Evolutionary conservation across 2,888 invertebrate species (phyloP).

Genomic region (Mermis nigrescens): DNA sequence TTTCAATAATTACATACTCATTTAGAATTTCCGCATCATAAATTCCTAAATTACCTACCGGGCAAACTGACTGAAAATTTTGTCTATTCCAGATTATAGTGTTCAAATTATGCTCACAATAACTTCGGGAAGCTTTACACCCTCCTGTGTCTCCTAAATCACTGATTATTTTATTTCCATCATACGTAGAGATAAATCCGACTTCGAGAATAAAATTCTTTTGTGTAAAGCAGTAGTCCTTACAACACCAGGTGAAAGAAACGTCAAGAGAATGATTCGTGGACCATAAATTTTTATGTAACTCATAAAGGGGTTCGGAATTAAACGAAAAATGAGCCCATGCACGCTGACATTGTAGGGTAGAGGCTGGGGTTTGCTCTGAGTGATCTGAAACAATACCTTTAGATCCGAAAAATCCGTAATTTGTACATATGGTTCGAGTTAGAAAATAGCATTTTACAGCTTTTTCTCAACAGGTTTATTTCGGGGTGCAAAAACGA

Average conservation of each 20-base stretch:
- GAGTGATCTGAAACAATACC: not conserved
- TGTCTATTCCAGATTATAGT: not conserved
- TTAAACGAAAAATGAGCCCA: not conserved
- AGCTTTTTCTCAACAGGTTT: no score
- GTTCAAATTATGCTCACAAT: no score
- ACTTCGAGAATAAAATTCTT: not conserved
- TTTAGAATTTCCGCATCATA: not conserved
- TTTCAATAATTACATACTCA: not conserved
- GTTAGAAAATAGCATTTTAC: not conserved
- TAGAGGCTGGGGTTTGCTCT: not conserved
- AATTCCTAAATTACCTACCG: not conserved
- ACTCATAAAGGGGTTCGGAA: not conserved
- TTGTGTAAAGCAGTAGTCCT: not conserved
- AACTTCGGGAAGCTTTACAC: not conserved
- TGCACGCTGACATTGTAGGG: not conserved
- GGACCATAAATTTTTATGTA: not conserved
- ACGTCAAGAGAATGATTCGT: not conserved
- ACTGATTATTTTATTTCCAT: not conserved
- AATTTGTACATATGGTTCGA: not conserved
- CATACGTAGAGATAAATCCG: not conserved
- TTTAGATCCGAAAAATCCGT: not conserved
- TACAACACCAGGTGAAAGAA: not conserved
- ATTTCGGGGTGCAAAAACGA: no score
- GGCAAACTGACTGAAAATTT: not conserved
- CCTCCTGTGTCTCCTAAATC: not conserved